Base-by-base conservation (phyloP, 2,113 vertebrate genomes). In the Corythornis madagascariensis region DNA sequence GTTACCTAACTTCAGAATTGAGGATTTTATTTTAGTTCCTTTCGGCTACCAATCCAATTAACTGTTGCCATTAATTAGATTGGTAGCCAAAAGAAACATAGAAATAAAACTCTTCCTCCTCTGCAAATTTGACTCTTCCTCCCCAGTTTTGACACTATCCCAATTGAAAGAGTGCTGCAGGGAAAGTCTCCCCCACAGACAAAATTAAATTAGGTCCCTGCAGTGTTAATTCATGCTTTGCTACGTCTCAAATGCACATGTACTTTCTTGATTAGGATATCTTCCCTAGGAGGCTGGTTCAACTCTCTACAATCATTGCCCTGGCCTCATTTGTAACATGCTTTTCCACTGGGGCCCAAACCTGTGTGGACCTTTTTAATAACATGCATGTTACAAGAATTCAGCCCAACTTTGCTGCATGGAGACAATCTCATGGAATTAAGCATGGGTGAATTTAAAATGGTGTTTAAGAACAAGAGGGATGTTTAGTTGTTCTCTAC, bases 31-130 rank as follows among this genome's bases (percentile, higher is more conserved):
- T 95, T 91, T 40, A 20, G 4, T 89, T 85, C 91, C 92, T 94
- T 92, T 95, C 6, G 48, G 94, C 95, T 92, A 89, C 20, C 78
- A 85, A 87, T 83, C 21, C 78, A 96, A 96, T 96, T 96, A 96
- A 91, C 66, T 94, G 28, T 22, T 79, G 28, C 80, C 8, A 24
- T 87, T 96, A 95, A 95, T 96, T 93, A 91, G 89, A 77, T 74
- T 91, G 56, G 56, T 96, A 91, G 95, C 89, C 89, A 89, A 91
- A 96, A 96, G 94, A 93, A 92, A 83, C 71, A 29, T 6, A 84
- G 81, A 83, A 88, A 86, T 91, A 94, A 70, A 91, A 85, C 59
- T 57, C 67, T 73, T 85, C 43, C n/a, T 87, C 31, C 24, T 73
- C 70, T 83, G 56, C 60, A 74, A 22, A 80, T 96, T n/a, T 92